Percentiles rank a stretch among this genome's conserved stretches.
Conservation (phyloP, 2,888 invertebrate genomes). For the Epistrophe grossulariae region DNA sequence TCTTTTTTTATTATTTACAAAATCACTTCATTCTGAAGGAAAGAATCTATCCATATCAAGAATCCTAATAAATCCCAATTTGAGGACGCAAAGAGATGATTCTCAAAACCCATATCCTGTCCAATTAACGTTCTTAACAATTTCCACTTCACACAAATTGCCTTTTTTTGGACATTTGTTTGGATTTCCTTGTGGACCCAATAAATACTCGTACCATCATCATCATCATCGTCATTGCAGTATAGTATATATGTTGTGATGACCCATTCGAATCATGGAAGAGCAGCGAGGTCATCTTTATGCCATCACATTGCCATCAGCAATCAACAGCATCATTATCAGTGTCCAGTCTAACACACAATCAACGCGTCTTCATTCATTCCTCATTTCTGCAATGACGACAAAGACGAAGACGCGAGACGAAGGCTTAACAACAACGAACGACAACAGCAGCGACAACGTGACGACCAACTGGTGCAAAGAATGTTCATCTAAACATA, state of each 20-base stretch:
- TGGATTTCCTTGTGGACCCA: slow-evolving; percentile 46
- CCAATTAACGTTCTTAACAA: slow-evolving; percentile 64
- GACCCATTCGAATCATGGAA: slow-evolving; percentile 60
- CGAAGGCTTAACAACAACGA: neutral
- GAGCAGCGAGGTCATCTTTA: slow-evolving; percentile 57
- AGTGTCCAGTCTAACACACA: slow-evolving; percentile 55
- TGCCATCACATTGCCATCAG: slow-evolving; percentile 33
- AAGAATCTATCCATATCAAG: slow-evolving; percentile 31
- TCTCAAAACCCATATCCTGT: slow-evolving; percentile 39
- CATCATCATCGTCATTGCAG: neutral
- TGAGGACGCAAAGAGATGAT: neutral
- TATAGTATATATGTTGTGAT: slow-evolving; percentile 4
- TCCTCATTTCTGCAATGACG: slow-evolving; percentile 8
- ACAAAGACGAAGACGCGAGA: neutral
- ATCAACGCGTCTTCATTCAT: slow-evolving; percentile 69
- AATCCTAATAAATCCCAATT: slow-evolving; percentile 54
- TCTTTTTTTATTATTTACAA: neutral
- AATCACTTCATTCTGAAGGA: slow-evolving; percentile 2
- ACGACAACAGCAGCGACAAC: neutral
- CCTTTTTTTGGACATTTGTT: slow-evolving; percentile 53
- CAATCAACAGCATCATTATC: slow-evolving; percentile 69
- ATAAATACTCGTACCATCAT: slow-evolving; percentile 48
- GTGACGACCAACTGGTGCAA: slow-evolving; percentile 58
- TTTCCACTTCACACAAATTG: slow-evolving; percentile 39
- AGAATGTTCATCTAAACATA: slow-evolving; percentile 74